A percentile compares a stretch with the other conserved stretches of the same genome.
These are phyloP conservation scores for Pterostichus madidus DNA, from an alignment of 2,888 invertebrate genomes.

Conservation along the genomic window DNA sequence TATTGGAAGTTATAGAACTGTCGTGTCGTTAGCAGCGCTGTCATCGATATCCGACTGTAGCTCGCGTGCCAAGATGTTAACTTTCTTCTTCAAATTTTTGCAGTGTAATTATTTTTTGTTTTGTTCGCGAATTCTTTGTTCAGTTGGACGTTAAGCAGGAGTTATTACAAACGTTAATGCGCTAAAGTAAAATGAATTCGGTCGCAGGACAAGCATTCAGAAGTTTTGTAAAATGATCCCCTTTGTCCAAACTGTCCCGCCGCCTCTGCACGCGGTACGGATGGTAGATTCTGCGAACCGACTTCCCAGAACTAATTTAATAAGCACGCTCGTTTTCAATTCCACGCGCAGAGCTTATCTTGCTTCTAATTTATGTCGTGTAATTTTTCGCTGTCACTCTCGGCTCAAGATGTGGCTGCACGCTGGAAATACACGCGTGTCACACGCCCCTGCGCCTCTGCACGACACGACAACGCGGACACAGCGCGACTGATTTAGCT, in stretches of 20 bases:
- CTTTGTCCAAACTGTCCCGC: constrained; percentile 12
- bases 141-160: constrained; percentile 25
- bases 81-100: constrained; percentile 52
- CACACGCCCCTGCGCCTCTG: neutral
- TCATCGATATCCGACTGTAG: constrained; percentile 24
- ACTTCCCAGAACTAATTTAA: constrained; percentile 66
- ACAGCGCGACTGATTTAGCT: constrained; percentile 42
- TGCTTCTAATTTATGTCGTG: constrained; percentile 62
- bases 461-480: neutral
- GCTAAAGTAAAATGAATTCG: constrained; percentile 59
- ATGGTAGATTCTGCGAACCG: constrained; percentile 48
- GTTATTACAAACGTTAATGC: constrained; percentile 48
- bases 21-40: constrained; percentile 34
- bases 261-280: neutral
- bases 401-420: constrained; percentile 50
- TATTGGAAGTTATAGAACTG: constrained; percentile 65
- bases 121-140: constrained; percentile 25
- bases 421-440: constrained; percentile 45
- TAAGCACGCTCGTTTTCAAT: constrained; percentile 66
- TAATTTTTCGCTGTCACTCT: constrained; percentile 64
- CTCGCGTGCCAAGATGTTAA: constrained; percentile 55
- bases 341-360: constrained; percentile 60
- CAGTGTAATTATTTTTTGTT: constrained; percentile 45
- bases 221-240: constrained; percentile 8
- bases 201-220: constrained; percentile 10